Percentiles rank a stretch among this genome's conserved stretches.
These are phyloP conservation scores for Nesogale talazaci DNA, from an alignment of 2,113 vertebrate species.

Conservation along the genomic window DNA sequence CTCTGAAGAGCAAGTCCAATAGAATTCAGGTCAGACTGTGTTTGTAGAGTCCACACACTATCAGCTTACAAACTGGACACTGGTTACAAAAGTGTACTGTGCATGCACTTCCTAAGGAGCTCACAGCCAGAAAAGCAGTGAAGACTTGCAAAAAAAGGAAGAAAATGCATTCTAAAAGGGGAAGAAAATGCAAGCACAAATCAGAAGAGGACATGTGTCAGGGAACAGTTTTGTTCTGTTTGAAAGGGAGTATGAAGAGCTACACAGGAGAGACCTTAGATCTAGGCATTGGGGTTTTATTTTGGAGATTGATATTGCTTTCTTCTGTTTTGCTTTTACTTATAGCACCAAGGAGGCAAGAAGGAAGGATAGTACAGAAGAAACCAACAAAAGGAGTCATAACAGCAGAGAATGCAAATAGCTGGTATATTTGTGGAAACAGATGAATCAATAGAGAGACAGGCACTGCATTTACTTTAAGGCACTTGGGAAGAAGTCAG, in stretches of 20 bases:
- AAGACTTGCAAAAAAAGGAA: background rate
- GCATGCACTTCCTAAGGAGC: background rate
- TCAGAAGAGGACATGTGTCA: background rate
- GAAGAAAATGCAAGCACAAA: background rate
- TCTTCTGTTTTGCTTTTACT: background rate
- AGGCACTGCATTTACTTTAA: background rate
- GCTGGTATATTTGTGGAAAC: background rate
- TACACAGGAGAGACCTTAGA: background rate
- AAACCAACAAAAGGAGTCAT: background rate
- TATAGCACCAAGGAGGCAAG: background rate
- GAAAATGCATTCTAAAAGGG: background rate
- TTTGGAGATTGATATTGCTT: background rate
- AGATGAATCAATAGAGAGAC: background rate
- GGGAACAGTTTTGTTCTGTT: background rate
- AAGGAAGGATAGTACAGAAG: background rate
- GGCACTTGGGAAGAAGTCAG: background rate
- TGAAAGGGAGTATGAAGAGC: background rate
- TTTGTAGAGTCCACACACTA: background rate
- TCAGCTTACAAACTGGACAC: background rate
- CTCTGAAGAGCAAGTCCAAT: constrained; percentile 16
- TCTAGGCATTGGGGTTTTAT: background rate
- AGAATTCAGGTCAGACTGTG: background rate
- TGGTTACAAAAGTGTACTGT: background rate
- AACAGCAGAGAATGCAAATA: background rate
- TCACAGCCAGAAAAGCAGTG: background rate